These are phyloP conservation scores for Pterostichus madidus DNA, from an alignment of 2,888 invertebrate species.

Conservation along the genomic window DNA sequence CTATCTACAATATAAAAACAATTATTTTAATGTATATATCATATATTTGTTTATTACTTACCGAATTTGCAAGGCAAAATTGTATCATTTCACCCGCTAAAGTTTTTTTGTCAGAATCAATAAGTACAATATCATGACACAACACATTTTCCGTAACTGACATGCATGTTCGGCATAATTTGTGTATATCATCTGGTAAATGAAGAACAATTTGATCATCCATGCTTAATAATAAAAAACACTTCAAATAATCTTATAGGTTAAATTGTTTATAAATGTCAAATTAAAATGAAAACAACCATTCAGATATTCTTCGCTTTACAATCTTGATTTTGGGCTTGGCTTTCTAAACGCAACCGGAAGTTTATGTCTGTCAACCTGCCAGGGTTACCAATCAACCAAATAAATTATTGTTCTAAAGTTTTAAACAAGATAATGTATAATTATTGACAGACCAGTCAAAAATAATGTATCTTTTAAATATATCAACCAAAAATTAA, in stretches of 20 bases:
- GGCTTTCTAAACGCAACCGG: slow-evolving; percentile 66
- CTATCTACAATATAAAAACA: slow-evolving; percentile 67
- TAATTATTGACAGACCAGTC: neutral
- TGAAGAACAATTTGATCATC: slow-evolving; percentile 68
- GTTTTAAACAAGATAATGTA: neutral
- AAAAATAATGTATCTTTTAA: neutral
- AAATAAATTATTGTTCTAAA: slow-evolving; percentile 7
- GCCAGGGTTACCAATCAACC: slow-evolving; percentile 2
- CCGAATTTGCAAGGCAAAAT: slow-evolving; percentile 22
- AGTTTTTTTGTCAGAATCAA: slow-evolving; percentile 64
- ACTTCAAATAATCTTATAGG: slow-evolving; percentile 24
- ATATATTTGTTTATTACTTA: slow-evolving; percentile 13
- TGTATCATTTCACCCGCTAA: slow-evolving; percentile 68
- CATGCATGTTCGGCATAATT: slow-evolving; percentile 70
- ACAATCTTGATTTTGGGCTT: slow-evolving; percentile 28
- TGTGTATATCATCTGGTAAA: slow-evolving; percentile 70
- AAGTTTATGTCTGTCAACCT: neutral
- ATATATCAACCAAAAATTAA: neutral
- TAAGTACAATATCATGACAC: slow-evolving; percentile 64
- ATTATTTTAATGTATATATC: slow-evolving; percentile 5
- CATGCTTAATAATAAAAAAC: slow-evolving; percentile 37
- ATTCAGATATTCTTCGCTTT: slow-evolving; percentile 54
- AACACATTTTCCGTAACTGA: slow-evolving; percentile 66
- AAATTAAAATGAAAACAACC: slow-evolving; percentile 51
- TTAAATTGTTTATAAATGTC: slow-evolving; percentile 56